Percentiles rank a stretch among this genome's conserved stretches.
Evolutionary conservation across 37 sponge, comb jelly and placozoan species (phyloP).

Genomic region (Cliona cf. orientalis): DNA sequence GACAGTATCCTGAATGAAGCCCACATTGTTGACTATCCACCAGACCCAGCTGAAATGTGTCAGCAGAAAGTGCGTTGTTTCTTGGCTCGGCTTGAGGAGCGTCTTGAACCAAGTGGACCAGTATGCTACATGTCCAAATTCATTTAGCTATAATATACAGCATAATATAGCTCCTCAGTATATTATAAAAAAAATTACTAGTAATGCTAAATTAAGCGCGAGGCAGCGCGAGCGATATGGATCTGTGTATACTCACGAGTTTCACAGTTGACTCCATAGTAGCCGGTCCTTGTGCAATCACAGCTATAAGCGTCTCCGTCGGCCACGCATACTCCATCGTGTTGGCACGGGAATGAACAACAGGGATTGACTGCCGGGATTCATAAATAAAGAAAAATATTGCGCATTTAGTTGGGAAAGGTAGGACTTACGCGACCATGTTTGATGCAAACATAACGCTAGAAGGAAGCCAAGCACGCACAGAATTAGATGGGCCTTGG

Average conservation of each 20-base stretch:
- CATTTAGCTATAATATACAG: not conserved
- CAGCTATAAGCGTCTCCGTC: not conserved
- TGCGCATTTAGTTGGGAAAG: too few relatives aligned
- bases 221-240: too few relatives aligned
- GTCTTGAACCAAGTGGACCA: not conserved
- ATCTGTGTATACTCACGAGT: not conserved
- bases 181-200: not conserved
- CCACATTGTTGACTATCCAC: not conserved
- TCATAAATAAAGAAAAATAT: too few relatives aligned
- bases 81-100: not conserved
- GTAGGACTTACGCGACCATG: too few relatives aligned
- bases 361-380: not conserved
- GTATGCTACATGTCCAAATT: not conserved
- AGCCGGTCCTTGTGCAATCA: not conserved
- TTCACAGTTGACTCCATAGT: not conserved
- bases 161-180: not conserved
- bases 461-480: too few relatives aligned
- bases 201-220: not conserved
- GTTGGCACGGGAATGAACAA: not conserved
- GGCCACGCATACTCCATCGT: not conserved
- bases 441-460: too few relatives aligned
- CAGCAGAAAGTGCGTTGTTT: not conserved
- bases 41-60: not conserved
- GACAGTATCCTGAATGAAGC: not conserved
- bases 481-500: too few relatives aligned